Conservation (phyloP, 2,113 vertebrate species). For the Athene cunicularia region DNA sequence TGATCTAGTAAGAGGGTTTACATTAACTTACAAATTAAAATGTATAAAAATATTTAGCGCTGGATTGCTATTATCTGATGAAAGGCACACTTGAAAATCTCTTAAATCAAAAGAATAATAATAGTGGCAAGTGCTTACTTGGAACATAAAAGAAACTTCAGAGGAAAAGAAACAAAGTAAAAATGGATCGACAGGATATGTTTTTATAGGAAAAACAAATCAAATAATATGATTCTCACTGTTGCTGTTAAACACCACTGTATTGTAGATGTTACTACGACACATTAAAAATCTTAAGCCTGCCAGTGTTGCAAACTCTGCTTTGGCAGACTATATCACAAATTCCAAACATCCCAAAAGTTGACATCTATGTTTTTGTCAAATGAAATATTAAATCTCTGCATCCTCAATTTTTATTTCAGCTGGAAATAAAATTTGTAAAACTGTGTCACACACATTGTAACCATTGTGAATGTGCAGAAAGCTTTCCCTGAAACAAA, state of each 20-base stretch:
- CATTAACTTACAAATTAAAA: neutral
- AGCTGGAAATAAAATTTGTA: neutral
- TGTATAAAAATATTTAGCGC: neutral
- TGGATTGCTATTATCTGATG: neutral
- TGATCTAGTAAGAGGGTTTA: neutral
- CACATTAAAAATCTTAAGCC: neutral
- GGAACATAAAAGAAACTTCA: neutral
- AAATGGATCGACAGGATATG: accelerated
- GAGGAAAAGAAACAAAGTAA: neutral
- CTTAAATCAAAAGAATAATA: neutral
- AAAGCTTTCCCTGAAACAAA: neutral
- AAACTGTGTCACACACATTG: neutral
- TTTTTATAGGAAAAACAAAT: neutral
- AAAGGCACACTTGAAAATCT: neutral
- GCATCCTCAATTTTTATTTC: neutral
- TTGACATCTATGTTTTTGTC: neutral
- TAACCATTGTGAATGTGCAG: neutral
- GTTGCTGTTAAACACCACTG: neutral
- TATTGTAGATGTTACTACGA: neutral
- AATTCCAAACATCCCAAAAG: neutral
- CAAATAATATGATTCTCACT: neutral
- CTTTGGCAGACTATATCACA: neutral
- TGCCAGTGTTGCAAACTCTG: neutral
- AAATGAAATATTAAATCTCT: neutral
- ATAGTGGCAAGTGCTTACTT: neutral